phyloP scores from a whole-genome alignment of 2,888 invertebrate species.

The Oligia latruncula region DNA sequence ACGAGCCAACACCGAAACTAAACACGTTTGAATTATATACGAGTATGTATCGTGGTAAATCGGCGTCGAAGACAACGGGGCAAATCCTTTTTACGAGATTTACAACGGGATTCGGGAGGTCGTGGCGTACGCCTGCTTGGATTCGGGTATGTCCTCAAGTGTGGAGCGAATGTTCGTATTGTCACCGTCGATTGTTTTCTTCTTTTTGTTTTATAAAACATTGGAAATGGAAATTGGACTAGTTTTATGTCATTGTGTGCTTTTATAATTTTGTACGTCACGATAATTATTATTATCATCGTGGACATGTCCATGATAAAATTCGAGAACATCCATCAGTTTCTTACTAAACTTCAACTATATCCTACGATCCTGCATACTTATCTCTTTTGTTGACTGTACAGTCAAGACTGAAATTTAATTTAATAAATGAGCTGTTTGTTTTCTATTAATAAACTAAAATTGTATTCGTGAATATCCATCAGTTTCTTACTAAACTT shows the following conservation, averaged over 20 bases:
- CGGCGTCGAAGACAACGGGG: constrained; percentile 83
- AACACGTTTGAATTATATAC: constrained; percentile 73
- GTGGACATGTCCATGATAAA: no score
- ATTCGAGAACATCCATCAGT: no score
- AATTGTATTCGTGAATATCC: no score
- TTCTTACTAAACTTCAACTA: no score
- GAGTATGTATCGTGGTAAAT: constrained; percentile 82
- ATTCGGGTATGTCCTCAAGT: constrained; percentile 47
- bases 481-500: no score
- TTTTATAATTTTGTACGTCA: neutral
- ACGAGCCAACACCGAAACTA: constrained; percentile 47
- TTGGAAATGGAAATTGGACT: no score
- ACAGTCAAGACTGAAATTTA: no score
- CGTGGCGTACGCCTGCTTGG: constrained; percentile 79
- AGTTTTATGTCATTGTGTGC: neutral
- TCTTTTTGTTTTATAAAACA: neutral
- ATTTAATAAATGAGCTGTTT: no score
- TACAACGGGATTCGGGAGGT: constrained; percentile 83
- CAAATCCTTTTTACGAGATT: constrained; percentile 88
- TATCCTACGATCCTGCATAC: no score
- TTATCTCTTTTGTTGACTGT: no score
- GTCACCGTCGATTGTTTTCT: neutral
- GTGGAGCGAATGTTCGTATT: constrained; percentile 5
- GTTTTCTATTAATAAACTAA: no score
- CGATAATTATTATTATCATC: neutral